Percentiles rank a stretch among this genome's conserved stretches.
Conservation (phyloP, 2,888 invertebrate species). For the Aricia artaxerxes region DNA sequence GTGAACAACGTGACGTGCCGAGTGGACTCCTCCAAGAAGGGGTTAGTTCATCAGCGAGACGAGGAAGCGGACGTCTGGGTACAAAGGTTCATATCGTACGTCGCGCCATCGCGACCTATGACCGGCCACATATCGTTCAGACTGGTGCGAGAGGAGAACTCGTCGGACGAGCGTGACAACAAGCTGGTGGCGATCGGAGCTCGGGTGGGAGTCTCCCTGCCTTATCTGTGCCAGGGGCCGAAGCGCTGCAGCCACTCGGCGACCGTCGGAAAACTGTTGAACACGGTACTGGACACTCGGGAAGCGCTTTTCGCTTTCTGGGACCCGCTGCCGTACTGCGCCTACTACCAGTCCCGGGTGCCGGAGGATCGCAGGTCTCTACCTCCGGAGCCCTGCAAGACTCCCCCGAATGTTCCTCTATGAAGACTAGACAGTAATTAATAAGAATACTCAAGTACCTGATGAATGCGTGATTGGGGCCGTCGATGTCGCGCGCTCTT, state of each 20-base stretch:
- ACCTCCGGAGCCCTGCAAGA: slow-evolving; percentile 79
- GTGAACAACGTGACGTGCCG: slow-evolving; percentile 91
- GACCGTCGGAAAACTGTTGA: slow-evolving; percentile 82
- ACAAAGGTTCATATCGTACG: slow-evolving; percentile 84
- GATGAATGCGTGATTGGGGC: slow-evolving; percentile 69
- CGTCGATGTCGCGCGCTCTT: slow-evolving; percentile 49
- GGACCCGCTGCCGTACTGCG: slow-evolving; percentile 93
- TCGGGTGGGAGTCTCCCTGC: slow-evolving; percentile 88
- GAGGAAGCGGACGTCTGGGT: slow-evolving; percentile 87
- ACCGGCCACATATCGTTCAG: slow-evolving; percentile 90
- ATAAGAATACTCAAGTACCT: slow-evolving; percentile 76
- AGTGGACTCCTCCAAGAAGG: slow-evolving; percentile 83
- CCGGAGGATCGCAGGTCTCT: slow-evolving; percentile 77
- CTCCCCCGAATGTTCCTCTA: slow-evolving; percentile 73
- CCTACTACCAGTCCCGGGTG: slow-evolving; percentile 90
- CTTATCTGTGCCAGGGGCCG: slow-evolving; percentile 89
- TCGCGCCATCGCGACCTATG: slow-evolving; percentile 83
- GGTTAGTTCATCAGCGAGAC: slow-evolving; percentile 84
- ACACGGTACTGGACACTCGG: slow-evolving; percentile 87
- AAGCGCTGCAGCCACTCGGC: slow-evolving; percentile 83
- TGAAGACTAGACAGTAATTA: slow-evolving; percentile 62
- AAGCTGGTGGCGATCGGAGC: slow-evolving; percentile 80
- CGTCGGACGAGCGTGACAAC: slow-evolving; percentile 62
- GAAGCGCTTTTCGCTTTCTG: slow-evolving; percentile 91
- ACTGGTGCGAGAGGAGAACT: slow-evolving; percentile 83